A percentile compares a stretch with the other conserved stretches of the same genome.
These are phyloP conservation scores for Polydrusus pterygomalis DNA, from an alignment of 2,888 invertebrate genomes.

Conservation along the genomic window DNA sequence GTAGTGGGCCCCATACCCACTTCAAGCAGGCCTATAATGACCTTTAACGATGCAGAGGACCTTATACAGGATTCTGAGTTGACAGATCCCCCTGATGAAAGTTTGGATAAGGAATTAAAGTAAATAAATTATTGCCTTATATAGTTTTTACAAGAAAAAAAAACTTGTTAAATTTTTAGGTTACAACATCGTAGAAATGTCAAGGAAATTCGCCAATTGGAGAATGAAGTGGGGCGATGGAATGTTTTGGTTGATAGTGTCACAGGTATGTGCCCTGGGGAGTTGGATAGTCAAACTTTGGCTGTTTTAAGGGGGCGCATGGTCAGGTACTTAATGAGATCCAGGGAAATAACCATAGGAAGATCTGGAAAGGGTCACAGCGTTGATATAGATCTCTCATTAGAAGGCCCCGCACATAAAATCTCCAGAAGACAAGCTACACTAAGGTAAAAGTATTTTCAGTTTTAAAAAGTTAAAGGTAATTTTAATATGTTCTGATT, in stretches of 20 bases:
- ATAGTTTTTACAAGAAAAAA: background rate
- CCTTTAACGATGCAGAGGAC: slow-evolving; percentile 95
- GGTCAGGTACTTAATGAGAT: slow-evolving; percentile 95
- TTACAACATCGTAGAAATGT: slow-evolving; percentile 77
- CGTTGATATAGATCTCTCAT: slow-evolving; percentile 94
- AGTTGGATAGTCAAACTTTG: slow-evolving; percentile 94
- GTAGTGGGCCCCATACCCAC: slow-evolving; percentile 74
- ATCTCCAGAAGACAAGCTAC: slow-evolving; percentile 95
- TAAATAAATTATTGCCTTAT: slow-evolving; percentile 11
- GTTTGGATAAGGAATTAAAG: slow-evolving; percentile 85
- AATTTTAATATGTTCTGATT: slow-evolving; percentile 49
- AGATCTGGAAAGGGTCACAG: slow-evolving; percentile 90
- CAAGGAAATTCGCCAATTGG: slow-evolving; percentile 87
- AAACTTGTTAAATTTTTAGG: slow-evolving; percentile 63
- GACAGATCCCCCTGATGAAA: slow-evolving; percentile 87
- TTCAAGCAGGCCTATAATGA: slow-evolving; percentile 73
- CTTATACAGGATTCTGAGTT: slow-evolving; percentile 89
- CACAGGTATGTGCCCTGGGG: slow-evolving; percentile 87
- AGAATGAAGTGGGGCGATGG: slow-evolving; percentile 81
- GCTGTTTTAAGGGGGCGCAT: slow-evolving; percentile 93
- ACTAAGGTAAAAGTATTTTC: slow-evolving; percentile 74
- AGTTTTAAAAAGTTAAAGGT: background rate
- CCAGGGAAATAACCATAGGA: slow-evolving; percentile 95
- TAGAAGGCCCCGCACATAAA: slow-evolving; percentile 96
- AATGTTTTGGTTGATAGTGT: slow-evolving; percentile 95